phyloP scores from a whole-genome alignment of 1,140 invertebrate species.

The Vanessa tameamea region DNA sequence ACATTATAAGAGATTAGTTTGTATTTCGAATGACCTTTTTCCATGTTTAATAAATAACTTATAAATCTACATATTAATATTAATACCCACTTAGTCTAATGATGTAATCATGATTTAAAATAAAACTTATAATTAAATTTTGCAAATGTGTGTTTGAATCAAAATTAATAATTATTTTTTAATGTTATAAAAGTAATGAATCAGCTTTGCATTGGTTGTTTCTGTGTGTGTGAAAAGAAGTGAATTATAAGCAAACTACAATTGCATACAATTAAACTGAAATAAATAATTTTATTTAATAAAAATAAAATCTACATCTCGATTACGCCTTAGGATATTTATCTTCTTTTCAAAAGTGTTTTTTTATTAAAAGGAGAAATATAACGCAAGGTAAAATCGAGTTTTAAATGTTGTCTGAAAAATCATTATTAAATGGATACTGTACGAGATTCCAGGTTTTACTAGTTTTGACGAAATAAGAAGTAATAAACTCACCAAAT shows the following conservation, averaged over 20 bases:
- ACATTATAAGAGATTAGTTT: no score
- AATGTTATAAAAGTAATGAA: background rate
- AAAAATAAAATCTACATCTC: conserved; percentile 20
- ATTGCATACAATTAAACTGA: conserved; percentile 25
- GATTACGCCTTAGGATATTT: conserved; percentile 18
- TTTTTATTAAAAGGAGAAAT: conserved; percentile 6
- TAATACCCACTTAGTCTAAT: background rate
- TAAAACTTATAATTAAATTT: background rate
- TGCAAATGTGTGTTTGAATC: background rate
- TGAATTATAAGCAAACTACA: conserved; percentile 31
- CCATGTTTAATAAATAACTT: no score
- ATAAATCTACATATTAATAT: no score
- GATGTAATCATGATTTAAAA: background rate
- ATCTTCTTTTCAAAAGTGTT: background rate
- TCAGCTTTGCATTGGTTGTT: background rate
- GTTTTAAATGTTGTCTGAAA: conserved; percentile 9
- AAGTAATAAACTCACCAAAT: no score
- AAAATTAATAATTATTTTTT: background rate
- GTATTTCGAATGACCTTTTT: no score
- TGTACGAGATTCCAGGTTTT: no score
- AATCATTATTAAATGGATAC: no score
- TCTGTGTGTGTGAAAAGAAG: conserved; percentile 13
- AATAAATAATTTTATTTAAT: conserved; percentile 1
- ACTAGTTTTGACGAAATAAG: no score
- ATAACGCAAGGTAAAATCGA: conserved; percentile 17